Evolutionary conservation across 2,113 vertebrate genomes (phyloP), one percentile per base, ranked within the genome.

Genomic region (Hypocryptadius cinnamomeus): DNA sequence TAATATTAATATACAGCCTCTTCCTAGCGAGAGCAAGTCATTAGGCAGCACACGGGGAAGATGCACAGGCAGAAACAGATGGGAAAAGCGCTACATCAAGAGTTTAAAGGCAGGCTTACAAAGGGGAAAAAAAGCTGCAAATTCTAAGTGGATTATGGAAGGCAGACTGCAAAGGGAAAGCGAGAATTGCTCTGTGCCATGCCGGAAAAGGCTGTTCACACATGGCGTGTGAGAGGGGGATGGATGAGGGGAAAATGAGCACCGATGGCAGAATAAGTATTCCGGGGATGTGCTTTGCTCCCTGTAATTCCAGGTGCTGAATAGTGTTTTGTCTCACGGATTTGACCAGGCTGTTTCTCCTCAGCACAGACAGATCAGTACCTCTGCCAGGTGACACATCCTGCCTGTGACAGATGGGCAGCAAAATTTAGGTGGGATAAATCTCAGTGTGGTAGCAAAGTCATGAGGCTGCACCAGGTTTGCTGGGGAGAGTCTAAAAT

Each of bases 11-110:
- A 85, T 60, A 91, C 70, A 87, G 91, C 23, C 81, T 87, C 87
- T 92, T 92, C 94, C 80, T 94, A 87, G 91, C 20, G 66, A 85
- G 95, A 87, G 93, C 39, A 74, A 95, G 93, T 92, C 95, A 94
- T 95, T 94, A 95, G 91, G 89, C 95, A 76, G 91, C 30, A 54
- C 17, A 27, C 47, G 51, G 94, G 22, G 35, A 93, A 93, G 95
- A 94, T 74, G 93, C 94, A 66, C 12, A 51, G 95, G 92, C 95
- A 94, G 95, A 84, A 92, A 87, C 84, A 95, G 94, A 94, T 85
- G 94, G 95, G 68, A 87, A 93, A 92, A 92, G 84, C 68, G 80
- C 91, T 85, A 93, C 94, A 92, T 71, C 91, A 78, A 91, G 95
- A 74, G 93, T 94, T 94, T 89, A 91, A 95, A 93, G 95, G 91